These are phyloP conservation scores for Oscheius sp. DNA, from an alignment of 2,888 invertebrate genomes.

Conservation along the genomic window DNA sequence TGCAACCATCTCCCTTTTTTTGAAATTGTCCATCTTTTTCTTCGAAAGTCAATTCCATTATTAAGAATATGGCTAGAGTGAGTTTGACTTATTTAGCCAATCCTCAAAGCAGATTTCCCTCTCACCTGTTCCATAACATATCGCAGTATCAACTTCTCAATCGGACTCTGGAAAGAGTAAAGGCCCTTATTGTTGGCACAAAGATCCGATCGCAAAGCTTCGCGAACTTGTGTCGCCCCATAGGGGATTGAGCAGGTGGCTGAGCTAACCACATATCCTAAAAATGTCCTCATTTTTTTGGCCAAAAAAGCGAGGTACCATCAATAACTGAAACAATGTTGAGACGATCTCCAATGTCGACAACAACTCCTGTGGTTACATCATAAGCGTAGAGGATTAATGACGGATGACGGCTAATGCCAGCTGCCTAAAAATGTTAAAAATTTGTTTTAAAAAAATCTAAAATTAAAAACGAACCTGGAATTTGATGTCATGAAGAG, in stretches of 20 bases:
- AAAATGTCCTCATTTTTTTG: background rate
- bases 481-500: slow-evolving; percentile 60
- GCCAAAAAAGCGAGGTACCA: slow-evolving; percentile 72
- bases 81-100: too few species aligned
- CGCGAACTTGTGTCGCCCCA: slow-evolving; percentile 73
- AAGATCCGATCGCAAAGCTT: slow-evolving; percentile 55
- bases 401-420: slow-evolving; percentile 75
- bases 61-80: too few species aligned
- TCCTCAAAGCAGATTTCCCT: background rate
- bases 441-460: background rate
- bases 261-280: slow-evolving; percentile 73
- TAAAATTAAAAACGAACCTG: slow-evolving; percentile 35
- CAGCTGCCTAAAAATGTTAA: slow-evolving; percentile 64
- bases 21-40: too few species aligned
- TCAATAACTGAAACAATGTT: slow-evolving; percentile 76
- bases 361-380: slow-evolving; percentile 76
- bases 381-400: slow-evolving; percentile 76
- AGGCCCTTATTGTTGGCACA: slow-evolving; percentile 65
- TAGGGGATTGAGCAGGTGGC: slow-evolving; percentile 75
- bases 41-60: too few species aligned
- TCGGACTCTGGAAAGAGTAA: slow-evolving; percentile 70
- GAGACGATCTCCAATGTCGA: slow-evolving; percentile 76
- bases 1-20: background rate
- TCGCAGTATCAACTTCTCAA: slow-evolving; percentile 73
- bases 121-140: slow-evolving; percentile 73